phyloP scores from a whole-genome alignment of 2,888 invertebrate species.

The Beris chalybata region DNA sequence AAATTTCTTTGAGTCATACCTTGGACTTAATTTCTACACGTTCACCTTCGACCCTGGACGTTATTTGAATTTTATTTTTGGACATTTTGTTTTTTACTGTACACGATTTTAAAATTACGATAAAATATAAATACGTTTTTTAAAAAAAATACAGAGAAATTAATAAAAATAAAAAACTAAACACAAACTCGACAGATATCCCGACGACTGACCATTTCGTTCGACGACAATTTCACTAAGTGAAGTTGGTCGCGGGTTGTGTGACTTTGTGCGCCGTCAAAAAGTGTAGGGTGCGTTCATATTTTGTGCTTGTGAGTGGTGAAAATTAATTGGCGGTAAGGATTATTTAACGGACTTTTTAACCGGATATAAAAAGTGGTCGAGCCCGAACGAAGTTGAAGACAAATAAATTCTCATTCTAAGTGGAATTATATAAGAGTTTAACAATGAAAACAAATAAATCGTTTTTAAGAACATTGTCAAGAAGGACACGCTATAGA shows the following conservation, averaged over 20 bases:
- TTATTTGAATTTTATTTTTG: slow-evolving; percentile 18
- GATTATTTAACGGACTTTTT: too few species aligned
- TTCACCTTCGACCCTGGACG: slow-evolving; percentile 8
- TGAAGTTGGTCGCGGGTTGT: slow-evolving; percentile 13
- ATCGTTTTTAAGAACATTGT: too few species aligned
- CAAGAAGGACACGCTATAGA: too few species aligned
- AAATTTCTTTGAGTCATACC: slow-evolving; percentile 30
- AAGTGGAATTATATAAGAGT: too few species aligned
- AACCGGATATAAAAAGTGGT: too few species aligned
- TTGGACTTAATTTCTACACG: slow-evolving; percentile 27
- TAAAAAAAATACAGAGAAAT: slow-evolving; percentile 25
- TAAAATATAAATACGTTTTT: slow-evolving; percentile 9
- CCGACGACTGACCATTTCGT: slow-evolving; percentile 12
- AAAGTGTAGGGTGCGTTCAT: background rate
- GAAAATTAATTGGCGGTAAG: too few species aligned
- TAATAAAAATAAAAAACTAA: slow-evolving; percentile 30
- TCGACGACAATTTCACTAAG: slow-evolving; percentile 21
- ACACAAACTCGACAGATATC: slow-evolving; percentile 26
- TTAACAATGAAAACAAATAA: too few species aligned
- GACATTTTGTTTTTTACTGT: slow-evolving; percentile 16
- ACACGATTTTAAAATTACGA: background rate
- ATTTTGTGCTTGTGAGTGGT: background rate
- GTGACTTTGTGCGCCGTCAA: background rate
- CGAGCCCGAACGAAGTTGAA: too few species aligned
- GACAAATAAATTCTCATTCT: too few species aligned